phyloP scores from a whole-genome alignment of 2,888 invertebrate genomes.

The Malacosoma neustria region DNA sequence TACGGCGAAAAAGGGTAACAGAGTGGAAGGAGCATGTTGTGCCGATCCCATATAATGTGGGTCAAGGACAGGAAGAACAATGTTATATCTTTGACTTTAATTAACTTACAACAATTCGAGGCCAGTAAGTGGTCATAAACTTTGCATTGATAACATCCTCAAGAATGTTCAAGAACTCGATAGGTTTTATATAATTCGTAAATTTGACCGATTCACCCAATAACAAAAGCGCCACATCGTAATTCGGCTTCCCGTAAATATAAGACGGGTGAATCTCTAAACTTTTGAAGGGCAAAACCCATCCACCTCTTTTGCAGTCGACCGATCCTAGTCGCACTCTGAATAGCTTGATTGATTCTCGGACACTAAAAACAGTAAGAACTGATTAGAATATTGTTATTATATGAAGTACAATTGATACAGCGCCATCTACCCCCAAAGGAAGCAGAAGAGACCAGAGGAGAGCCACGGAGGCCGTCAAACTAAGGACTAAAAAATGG shows the following conservation, averaged over 20 bases:
- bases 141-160: constrained; percentile 36
- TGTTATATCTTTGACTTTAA: too few relatives aligned
- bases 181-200: constrained; percentile 30
- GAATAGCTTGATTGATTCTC: constrained; percentile 48
- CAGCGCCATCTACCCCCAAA: too few relatives aligned
- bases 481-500: too few relatives aligned
- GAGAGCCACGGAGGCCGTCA: too few relatives aligned
- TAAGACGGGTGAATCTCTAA: constrained; percentile 44
- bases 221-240: constrained; percentile 40
- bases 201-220: constrained; percentile 24
- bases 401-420: too few relatives aligned
- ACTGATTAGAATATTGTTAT: neutral
- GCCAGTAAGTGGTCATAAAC: constrained; percentile 53
- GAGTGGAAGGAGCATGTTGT: too few relatives aligned
- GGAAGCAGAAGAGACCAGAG: too few relatives aligned
- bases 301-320: constrained; percentile 49
- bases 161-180: constrained; percentile 27
- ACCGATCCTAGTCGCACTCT: constrained; percentile 46
- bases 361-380: constrained; percentile 31
- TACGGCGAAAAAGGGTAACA: too few relatives aligned
- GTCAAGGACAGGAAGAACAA: too few relatives aligned
- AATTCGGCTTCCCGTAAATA: constrained; percentile 26
- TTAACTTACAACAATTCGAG: constrained; percentile 54
- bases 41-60: too few relatives aligned
- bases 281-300: constrained; percentile 29